Conservation (phyloP, 2,797 vertebrate genomes). For the Taeniopygia guttata region DNA sequence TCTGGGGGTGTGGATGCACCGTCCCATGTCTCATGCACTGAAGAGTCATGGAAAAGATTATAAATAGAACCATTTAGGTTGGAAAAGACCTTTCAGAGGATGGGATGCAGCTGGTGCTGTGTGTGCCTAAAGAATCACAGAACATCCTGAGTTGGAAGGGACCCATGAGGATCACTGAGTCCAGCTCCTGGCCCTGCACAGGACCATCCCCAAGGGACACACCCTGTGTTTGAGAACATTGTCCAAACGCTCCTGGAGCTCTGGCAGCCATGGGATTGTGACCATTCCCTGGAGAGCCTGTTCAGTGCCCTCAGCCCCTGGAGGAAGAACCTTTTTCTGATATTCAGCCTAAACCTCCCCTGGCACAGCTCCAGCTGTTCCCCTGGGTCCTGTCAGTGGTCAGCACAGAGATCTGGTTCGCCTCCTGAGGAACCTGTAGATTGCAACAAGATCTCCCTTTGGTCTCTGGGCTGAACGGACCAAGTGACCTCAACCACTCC, state of each 20-base stretch:
- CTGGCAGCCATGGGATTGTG: not conserved
- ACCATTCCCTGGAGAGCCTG: not conserved
- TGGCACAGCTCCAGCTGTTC: not conserved
- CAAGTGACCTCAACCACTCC: not conserved
- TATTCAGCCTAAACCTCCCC: not conserved
- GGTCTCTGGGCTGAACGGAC: not conserved
- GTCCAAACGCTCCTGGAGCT: not conserved
- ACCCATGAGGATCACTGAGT: not conserved
- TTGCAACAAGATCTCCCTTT: not conserved
- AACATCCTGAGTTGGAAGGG: not conserved
- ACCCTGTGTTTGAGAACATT: not conserved
- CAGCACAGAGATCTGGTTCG: not conserved
- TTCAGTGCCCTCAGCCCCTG: not conserved
- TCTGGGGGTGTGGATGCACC: not conserved
- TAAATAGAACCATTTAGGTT: not conserved
- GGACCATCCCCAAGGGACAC: not conserved
- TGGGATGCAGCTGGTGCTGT: not conserved
- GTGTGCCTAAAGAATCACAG: not conserved
- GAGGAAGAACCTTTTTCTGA: not conserved
- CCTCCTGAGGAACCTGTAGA: not conserved
- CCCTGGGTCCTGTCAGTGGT: not conserved
- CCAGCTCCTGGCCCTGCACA: not conserved
- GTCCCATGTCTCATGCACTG: fast-evolving
- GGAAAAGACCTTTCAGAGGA: not conserved
- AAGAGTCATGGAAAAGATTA: not conserved